phyloP scores from a whole-genome alignment of 2,888 invertebrate species.

The Nematopogon swammerdamellus region DNA sequence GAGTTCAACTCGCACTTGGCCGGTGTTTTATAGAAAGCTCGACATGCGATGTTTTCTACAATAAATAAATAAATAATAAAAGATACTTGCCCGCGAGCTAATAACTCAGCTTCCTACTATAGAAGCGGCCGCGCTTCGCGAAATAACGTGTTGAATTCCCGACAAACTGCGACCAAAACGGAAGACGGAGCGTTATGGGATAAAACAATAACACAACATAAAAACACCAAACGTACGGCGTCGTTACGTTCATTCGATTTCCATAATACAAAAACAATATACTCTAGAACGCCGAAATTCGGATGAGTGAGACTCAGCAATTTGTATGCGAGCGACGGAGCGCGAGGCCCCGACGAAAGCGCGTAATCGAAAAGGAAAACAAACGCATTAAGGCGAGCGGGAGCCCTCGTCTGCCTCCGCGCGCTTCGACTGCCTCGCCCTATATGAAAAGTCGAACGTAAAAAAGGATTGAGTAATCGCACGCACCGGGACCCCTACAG shows the following conservation, averaged over 20 bases:
- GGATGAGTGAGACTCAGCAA: neutral
- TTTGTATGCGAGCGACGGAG: slow-evolving; percentile 1
- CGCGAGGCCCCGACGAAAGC: neutral
- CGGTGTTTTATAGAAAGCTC: too few relatives aligned
- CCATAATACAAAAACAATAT: slow-evolving; percentile 3
- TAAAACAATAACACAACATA: slow-evolving; percentile 1
- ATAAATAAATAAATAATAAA: too few relatives aligned
- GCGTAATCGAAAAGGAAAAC: slow-evolving; percentile 1
- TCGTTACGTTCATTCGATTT: slow-evolving; percentile 2
- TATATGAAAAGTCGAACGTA: neutral
- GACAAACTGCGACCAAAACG: too few relatives aligned
- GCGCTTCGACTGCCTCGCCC: neutral
- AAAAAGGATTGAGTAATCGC: too few relatives aligned
- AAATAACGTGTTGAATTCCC: too few relatives aligned
- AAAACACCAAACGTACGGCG: neutral
- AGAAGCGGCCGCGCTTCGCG: too few relatives aligned
- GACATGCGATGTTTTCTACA: too few relatives aligned
- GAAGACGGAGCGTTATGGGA: neutral
- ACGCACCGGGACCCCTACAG: too few relatives aligned
- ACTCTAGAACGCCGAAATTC: neutral
- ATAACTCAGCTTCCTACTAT: too few relatives aligned
- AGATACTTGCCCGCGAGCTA: too few relatives aligned
- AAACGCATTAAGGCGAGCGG: neutral
- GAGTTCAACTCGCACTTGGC: too few relatives aligned
- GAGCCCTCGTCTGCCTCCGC: too few relatives aligned